Base-by-base conservation (phyloP, 2,113 vertebrate species). In the Semnornis frantzii region DNA sequence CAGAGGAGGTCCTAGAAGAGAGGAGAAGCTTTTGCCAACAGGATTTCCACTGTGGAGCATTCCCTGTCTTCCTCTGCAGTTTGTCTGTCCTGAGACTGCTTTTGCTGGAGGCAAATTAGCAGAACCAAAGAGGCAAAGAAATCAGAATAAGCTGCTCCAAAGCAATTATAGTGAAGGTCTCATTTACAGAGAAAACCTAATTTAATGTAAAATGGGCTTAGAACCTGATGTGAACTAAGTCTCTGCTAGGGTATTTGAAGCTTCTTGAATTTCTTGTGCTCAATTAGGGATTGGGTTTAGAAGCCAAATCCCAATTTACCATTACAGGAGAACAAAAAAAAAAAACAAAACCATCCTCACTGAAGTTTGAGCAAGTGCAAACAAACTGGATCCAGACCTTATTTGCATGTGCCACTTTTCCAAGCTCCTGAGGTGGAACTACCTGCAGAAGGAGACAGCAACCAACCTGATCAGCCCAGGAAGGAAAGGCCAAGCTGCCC, bases 151-250 rank as follows among this genome's bases (percentile, higher is more conserved):
- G 85, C 85, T 57, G 69, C 69, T 92, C 80, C 80, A 83, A 31
- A 88, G 93, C 80, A 95, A 95, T 96, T 94, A 92, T 3, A 94
- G 82, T 15, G 85, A 85, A 94, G 55, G 90, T 66, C 92, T 96
- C 88, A 93, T 93, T 94, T 94, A 75, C 24, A 33, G 82, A 92
- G 69, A 82, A 96, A 96, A 85, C 58, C 85, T 81, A 76, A 92
- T 93, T 95, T 95, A 93, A 94, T 92, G 73, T 80, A 94, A 93
- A 94, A 92, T n/a, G 63, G 62, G 95, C 85, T 95, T 92, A 96
- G 28, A 78, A 68, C 70, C 80, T 48, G 37, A 65, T 54, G 58
- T 3, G 24, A 80, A 74, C 73, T 27, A 34, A 34, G 52, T 8
- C 73, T 93, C 71, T 12, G 89, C 76, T 59, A 73, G 92, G 27